A percentile compares a stretch with the other conserved stretches of the same genome.
phyloP scores from a whole-genome alignment of 2,888 invertebrate species.

The Tipula vernalis region DNA sequence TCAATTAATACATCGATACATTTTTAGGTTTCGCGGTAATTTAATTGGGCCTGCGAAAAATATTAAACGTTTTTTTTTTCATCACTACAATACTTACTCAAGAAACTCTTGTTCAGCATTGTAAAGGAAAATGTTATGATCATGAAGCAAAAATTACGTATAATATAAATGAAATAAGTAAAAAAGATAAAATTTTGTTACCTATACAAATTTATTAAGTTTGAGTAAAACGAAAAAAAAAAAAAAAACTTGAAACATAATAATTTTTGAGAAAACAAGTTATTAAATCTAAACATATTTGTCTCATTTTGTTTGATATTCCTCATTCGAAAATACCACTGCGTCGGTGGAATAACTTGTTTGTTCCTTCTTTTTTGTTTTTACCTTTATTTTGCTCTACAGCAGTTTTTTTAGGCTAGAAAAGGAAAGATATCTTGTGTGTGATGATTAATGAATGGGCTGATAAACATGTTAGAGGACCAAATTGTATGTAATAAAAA shows the following conservation, averaged over 20 bases:
- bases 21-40: too few relatives aligned
- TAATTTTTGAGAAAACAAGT: background rate
- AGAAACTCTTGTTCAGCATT: background rate
- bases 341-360: background rate
- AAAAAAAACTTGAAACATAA: background rate
- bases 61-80: too few relatives aligned
- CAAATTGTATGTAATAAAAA: background rate
- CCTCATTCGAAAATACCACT: background rate
- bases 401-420: background rate
- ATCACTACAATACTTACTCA: too few relatives aligned
- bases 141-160: background rate
- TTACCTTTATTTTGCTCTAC: background rate
- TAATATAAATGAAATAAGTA: background rate
- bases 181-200: background rate
- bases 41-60: too few relatives aligned
- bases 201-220: background rate
- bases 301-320: background rate
- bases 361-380: background rate
- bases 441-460: background rate
- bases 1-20: too few relatives aligned
- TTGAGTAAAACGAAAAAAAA: background rate
- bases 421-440: background rate
- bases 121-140: background rate
- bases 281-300: background rate
- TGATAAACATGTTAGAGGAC: background rate